phyloP scores from a whole-genome alignment of 2,797 vertebrate genomes.

The Pachyuromys duprasi region DNA sequence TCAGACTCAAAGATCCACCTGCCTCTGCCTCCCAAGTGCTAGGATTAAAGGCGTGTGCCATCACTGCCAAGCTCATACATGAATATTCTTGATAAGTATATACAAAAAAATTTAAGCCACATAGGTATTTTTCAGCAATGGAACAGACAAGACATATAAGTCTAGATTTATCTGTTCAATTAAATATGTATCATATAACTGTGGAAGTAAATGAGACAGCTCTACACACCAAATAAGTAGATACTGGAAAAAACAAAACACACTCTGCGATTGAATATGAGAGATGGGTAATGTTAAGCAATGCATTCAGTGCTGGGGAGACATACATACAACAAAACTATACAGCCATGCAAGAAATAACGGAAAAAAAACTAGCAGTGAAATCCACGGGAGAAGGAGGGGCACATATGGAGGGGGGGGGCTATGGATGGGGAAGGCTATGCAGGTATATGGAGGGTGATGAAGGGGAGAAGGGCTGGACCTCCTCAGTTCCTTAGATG shows the following conservation, averaged over 20 bases:
- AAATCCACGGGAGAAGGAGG: rapidly evolving
- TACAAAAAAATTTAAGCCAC: background rate
- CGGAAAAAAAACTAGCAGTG: background rate
- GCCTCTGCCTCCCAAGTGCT: too few species aligned
- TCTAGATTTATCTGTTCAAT: background rate
- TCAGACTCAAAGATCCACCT: too few species aligned
- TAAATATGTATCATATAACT: background rate
- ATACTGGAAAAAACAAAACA: background rate
- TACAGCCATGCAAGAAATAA: background rate
- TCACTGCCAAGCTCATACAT: background rate
- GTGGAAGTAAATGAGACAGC: background rate
- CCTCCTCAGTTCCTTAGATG: background rate
- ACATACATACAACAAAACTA: background rate
- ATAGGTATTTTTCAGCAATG: background rate
- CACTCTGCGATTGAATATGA: background rate
- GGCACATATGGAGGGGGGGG: too few species aligned
- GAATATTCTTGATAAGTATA: background rate
- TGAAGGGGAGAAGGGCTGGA: background rate
- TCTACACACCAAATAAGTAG: background rate
- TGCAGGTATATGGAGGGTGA: too few species aligned
- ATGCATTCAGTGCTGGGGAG: background rate
- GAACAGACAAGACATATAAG: background rate
- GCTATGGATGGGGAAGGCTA: too few species aligned
- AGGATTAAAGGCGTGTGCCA: too few species aligned
- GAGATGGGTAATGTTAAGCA: background rate